A percentile compares a stretch with the other conserved stretches of the same genome.
These are phyloP conservation scores for Holacanthella duospinosa DNA, from an alignment of 2,888 invertebrate species.

Conservation along the genomic window DNA sequence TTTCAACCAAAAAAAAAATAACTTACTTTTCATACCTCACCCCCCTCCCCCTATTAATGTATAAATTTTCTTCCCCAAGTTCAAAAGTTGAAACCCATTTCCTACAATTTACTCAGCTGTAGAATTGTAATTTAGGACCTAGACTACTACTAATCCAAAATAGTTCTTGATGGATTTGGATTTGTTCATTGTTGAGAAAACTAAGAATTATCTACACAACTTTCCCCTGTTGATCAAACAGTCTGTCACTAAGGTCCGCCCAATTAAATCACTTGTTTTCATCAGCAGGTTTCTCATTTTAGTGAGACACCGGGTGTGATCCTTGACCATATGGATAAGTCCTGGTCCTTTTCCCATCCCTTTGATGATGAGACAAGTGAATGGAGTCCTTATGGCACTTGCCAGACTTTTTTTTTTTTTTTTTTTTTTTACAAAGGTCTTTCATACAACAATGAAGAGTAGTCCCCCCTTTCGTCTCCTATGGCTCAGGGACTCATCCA, in stretches of 20 bases:
- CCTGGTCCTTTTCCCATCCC: background rate
- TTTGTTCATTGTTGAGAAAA: too few species aligned
- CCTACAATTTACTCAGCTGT: too few species aligned
- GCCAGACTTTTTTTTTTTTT: constrained; percentile 26
- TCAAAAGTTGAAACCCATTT: background rate
- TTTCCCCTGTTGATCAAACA: too few species aligned
- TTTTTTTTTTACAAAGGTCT: background rate
- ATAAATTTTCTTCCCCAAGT: too few species aligned
- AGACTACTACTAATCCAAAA: too few species aligned
- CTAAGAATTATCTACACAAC: too few species aligned
- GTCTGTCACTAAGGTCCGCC: background rate
- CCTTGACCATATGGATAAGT: constrained; percentile 1
- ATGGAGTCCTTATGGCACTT: constrained; percentile 26
- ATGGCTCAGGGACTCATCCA: constrained; percentile 27
- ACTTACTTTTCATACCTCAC: too few species aligned
- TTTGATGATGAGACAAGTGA: constrained; percentile 6
- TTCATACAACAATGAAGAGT: constrained; percentile 17
- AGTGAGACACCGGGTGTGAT: background rate
- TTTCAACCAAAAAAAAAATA: background rate
- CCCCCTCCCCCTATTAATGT: too few species aligned
- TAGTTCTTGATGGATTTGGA: too few species aligned
- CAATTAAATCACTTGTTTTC: constrained; percentile 5
- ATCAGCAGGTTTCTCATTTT: background rate
- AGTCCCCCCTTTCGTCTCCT: too few species aligned
- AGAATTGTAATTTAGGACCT: too few species aligned